Evolutionary conservation across 2,888 invertebrate genomes (phyloP).

Genomic region (Oligia fasciuncula): DNA sequence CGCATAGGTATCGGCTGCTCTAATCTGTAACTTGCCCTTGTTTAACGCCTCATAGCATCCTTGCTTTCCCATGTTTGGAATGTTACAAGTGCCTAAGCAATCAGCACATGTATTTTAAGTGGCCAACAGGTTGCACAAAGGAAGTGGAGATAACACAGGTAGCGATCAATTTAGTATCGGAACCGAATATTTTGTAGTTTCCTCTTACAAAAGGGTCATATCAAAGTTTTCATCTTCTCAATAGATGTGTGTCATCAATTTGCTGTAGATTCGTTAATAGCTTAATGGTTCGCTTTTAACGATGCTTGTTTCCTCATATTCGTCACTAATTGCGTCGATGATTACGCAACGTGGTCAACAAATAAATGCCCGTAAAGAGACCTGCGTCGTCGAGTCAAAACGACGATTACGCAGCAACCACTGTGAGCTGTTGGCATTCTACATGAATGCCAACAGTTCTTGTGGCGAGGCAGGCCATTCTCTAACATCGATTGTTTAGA

Average conservation of each 20-base stretch:
- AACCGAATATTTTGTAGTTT: slow-evolving; percentile 41
- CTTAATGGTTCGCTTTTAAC: slow-evolving; percentile 33
- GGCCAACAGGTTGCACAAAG: slow-evolving; percentile 44
- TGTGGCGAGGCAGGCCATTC: slow-evolving; percentile 16
- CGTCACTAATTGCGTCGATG: slow-evolving; percentile 32
- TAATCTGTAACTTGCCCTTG: slow-evolving; percentile 53
- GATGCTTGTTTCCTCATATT: slow-evolving; percentile 34
- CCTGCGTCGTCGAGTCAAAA: slow-evolving; percentile 6
- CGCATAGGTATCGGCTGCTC: slow-evolving; percentile 34
- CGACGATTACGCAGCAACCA: slow-evolving; percentile 19
- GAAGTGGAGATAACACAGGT: slow-evolving; percentile 44
- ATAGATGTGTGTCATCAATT: slow-evolving; percentile 44
- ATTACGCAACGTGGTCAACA: slow-evolving; percentile 29
- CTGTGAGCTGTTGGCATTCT: not conserved
- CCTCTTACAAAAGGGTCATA: slow-evolving; percentile 30
- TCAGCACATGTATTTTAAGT: slow-evolving; percentile 48
- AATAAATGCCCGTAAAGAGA: slow-evolving; percentile 15
- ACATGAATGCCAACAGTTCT: slow-evolving; percentile 31
- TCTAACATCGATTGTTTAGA: slow-evolving; percentile 35
- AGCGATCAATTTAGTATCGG: slow-evolving; percentile 47
- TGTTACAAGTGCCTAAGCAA: slow-evolving; percentile 48
- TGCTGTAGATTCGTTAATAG: slow-evolving; percentile 30
- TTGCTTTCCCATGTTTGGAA: slow-evolving; percentile 58
- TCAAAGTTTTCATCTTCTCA: slow-evolving; percentile 6
- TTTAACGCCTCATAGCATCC: slow-evolving; percentile 44